Conservation (phyloP, 2,888 invertebrate species). For the Acanthosepion pharaonis region DNA sequence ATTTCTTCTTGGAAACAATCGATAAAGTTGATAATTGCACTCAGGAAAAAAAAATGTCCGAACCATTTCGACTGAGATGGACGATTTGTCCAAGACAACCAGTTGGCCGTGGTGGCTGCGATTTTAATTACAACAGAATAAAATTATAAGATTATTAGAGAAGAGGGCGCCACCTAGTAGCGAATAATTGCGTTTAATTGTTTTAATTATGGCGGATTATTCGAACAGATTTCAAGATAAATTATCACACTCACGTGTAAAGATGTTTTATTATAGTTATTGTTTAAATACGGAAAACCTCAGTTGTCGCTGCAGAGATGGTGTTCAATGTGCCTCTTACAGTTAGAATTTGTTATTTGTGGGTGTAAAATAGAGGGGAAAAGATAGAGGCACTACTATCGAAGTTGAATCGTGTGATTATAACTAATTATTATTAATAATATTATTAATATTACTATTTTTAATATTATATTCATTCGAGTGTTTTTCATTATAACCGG, state of each 20-base stretch:
- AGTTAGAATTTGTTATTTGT: too few species aligned
- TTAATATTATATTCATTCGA: too few species aligned
- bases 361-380: too few species aligned
- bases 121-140: not conserved
- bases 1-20: not conserved
- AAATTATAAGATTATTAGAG: not conserved
- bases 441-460: too few species aligned
- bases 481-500: too few species aligned
- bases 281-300: too few species aligned
- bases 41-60: not conserved
- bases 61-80: not conserved
- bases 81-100: not conserved
- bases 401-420: too few species aligned
- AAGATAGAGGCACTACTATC: too few species aligned
- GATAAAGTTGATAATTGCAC: not conserved
- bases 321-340: too few species aligned
- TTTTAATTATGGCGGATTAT: slow-evolving; percentile 22
- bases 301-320: too few species aligned
- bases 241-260: not conserved
- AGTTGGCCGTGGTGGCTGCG: not conserved
- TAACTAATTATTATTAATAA: too few species aligned
- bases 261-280: not conserved
- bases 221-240: not conserved
- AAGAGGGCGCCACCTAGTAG: not conserved
- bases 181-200: not conserved